phyloP scores from a whole-genome alignment of 2,888 invertebrate genomes.

The Anthophora plumipes region DNA sequence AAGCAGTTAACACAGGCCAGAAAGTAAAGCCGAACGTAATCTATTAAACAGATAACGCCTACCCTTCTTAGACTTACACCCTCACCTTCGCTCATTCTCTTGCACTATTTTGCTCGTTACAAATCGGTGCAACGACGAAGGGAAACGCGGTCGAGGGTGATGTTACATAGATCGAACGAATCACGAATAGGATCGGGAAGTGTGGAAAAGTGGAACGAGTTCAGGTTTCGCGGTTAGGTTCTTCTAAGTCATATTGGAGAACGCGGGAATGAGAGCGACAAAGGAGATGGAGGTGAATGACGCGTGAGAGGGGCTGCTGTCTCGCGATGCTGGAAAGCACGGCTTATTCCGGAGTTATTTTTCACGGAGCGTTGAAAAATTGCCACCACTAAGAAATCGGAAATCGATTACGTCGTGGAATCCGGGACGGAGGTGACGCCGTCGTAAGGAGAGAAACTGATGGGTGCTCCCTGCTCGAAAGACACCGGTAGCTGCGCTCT shows the following conservation, averaged over 20 bases:
- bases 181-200: constrained; percentile 1
- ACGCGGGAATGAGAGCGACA: too few species aligned
- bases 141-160: constrained; percentile 12
- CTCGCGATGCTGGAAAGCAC: constrained; percentile 48
- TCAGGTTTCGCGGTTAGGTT: constrained; percentile 5
- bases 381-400: constrained; percentile 79
- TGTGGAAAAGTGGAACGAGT: constrained; percentile 17
- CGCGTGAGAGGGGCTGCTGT: constrained; percentile 15
- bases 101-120: too few species aligned
- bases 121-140: not conserved
- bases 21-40: constrained; percentile 74
- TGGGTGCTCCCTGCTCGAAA: constrained; percentile 52
- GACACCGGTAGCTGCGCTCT: constrained; percentile 53
- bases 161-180: constrained; percentile 9
- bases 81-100: not conserved
- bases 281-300: not conserved
- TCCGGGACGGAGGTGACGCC: constrained; percentile 47
- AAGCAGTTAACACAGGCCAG: constrained; percentile 73
- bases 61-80: constrained; percentile 26
- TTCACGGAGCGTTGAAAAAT: constrained; percentile 80
- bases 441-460: constrained; percentile 65
- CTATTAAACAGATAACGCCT: constrained; percentile 77
- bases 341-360: constrained; percentile 81
- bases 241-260: not conserved
- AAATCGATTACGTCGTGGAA: constrained; percentile 80